Conservation (phyloP, 2,113 vertebrate genomes). For the Bubo blakistoni region DNA sequence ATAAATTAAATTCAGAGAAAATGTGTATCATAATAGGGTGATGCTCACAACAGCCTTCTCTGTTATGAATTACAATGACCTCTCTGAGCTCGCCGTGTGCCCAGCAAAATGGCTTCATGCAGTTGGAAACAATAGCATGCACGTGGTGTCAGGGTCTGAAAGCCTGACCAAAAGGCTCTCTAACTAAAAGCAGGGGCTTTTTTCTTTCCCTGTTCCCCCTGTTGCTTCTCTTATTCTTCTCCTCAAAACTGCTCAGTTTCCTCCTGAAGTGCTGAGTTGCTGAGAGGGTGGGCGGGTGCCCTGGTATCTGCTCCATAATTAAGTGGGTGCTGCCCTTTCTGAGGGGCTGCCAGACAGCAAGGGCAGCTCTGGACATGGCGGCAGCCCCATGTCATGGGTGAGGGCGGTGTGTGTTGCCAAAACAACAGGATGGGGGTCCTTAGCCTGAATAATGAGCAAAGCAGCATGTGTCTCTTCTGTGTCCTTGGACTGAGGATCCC, state of each 20-base stretch:
- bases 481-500: neutral
- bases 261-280: neutral
- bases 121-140: neutral
- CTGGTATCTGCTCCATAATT: neutral
- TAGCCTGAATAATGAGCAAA: neutral
- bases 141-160: neutral
- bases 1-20: conserved; percentile 66
- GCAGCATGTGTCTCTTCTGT: neutral
- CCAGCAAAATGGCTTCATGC: neutral
- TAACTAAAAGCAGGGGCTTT: neutral
- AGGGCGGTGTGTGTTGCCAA: neutral
- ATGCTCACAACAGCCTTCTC: conserved; percentile 31
- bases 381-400: neutral
- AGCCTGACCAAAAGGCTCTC: neutral
- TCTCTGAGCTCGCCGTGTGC: neutral
- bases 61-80: conserved; percentile 51
- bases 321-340: neutral
- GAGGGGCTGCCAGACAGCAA: neutral
- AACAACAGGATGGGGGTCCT: neutral
- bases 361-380: neutral
- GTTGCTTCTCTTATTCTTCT: neutral
- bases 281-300: neutral
- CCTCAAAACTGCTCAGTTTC: neutral
- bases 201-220: neutral
- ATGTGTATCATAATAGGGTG: conserved; percentile 51